Base-by-base conservation (phyloP, 1,140 invertebrate genomes). In the Eubasilissa regina region DNA sequence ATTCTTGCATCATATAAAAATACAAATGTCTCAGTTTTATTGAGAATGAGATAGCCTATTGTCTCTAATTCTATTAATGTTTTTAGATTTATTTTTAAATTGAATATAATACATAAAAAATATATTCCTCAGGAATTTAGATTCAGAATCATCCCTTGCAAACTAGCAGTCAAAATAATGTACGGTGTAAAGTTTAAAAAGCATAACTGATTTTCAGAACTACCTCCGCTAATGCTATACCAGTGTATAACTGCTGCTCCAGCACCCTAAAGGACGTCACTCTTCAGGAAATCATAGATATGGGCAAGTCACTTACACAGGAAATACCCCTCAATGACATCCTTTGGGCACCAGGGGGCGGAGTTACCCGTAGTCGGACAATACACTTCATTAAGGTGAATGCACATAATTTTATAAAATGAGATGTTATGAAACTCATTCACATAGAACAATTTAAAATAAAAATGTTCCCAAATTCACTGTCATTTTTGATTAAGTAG, bases 241-340 rank as follows among this genome's bases (percentile, higher is more conserved):
- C 89, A 1, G 91, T 95, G 10, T 93, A 94, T 83, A 95, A 95
- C 83, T 93, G 91, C 75, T 91, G 92, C 21, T 91, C 92, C 0
- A 89, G 90, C 0, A 86, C 90, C 4, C 87, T 94, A 8, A 94
- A 95, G 80, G 91, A 91, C 0, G 90, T 97, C 11, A 93, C 92
- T 0, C 93, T 94, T 86, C 86, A 87, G 0, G 88, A 93, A 75
- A 85, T 94, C 0, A 87, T 92, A 0, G 83, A 87, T 0, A 89
- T 91, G 77, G 93, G 91, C 0, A 87, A 89, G 58, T 79, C 82
- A 0, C 80, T 91, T 0, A 88, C 90, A 4, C 79, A 88, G 0
- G 82, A 91, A 15, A 87, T 91, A 53, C 95, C 95, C 0, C 84
- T 96, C 0, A 92, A 94, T 66, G 89, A 91, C 48, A 90, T 92